These are phyloP conservation scores for Lerema accius DNA, from an alignment of 1,140 invertebrate species.

Conservation along the genomic window DNA sequence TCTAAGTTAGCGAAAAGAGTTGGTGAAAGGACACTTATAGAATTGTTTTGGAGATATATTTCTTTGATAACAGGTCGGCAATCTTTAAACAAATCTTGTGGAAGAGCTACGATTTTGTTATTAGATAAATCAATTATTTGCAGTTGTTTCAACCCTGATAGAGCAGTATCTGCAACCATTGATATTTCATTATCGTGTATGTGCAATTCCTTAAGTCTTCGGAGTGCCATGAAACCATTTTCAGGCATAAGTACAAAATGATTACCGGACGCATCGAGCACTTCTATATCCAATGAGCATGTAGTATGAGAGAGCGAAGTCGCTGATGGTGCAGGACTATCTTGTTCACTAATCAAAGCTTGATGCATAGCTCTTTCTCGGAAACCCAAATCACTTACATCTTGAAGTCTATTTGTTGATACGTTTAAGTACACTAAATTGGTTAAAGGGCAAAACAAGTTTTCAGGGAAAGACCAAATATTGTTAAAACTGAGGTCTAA, in stretches of 20 bases:
- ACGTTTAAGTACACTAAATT: constrained; percentile 91
- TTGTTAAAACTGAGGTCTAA: constrained; percentile 94
- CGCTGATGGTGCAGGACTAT: constrained; percentile 66
- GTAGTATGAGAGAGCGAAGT: constrained; percentile 76
- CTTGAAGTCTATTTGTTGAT: constrained; percentile 92
- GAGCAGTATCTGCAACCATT: constrained; percentile 91
- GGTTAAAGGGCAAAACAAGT: constrained; percentile 91
- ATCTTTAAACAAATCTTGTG: constrained; percentile 92
- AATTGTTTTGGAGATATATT: constrained; percentile 94
- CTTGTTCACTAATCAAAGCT: constrained; percentile 85
- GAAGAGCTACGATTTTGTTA: constrained; percentile 94
- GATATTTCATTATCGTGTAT: constrained; percentile 93
- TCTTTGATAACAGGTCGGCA: constrained; percentile 90
- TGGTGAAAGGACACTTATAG: constrained; percentile 90
- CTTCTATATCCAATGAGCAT: constrained; percentile 91
- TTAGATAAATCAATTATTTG: constrained; percentile 92
- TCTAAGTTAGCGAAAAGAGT: constrained; percentile 92
- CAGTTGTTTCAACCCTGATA: constrained; percentile 90
- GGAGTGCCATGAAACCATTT: constrained; percentile 90
- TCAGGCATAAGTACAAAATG: constrained; percentile 91
- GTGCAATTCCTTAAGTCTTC: constrained; percentile 89
- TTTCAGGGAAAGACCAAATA: constrained; percentile 93
- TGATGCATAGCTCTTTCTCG: constrained; percentile 84
- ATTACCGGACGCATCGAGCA: constrained; percentile 92
- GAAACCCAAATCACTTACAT: constrained; percentile 91